phyloP scores from a whole-genome alignment of 2,888 invertebrate genomes.

The Conistra vaccinii region DNA sequence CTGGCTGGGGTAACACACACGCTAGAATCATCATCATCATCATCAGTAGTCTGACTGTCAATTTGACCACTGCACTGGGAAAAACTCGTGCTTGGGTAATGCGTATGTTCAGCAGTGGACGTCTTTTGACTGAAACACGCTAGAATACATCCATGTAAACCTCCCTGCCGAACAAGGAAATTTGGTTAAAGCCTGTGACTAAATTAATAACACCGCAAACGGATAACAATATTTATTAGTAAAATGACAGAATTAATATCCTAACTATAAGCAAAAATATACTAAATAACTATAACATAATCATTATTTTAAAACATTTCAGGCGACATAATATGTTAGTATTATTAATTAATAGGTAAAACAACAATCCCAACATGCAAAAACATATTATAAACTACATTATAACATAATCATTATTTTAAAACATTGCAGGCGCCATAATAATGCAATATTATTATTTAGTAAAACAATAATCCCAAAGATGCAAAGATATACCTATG shows the following conservation, averaged over 20 bases:
- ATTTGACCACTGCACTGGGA: too few relatives aligned
- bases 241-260: conserved; percentile 15
- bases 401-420: not conserved
- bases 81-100: too few relatives aligned
- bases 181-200: too few relatives aligned
- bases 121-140: too few relatives aligned
- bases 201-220: too few relatives aligned
- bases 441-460: not conserved
- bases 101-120: too few relatives aligned
- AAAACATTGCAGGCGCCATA: not conserved
- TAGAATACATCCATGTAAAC: too few relatives aligned
- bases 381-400: not conserved
- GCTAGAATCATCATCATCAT: too few relatives aligned
- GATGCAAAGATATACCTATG: not conserved
- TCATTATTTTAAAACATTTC: conserved; percentile 5
- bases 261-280: not conserved
- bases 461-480: not conserved
- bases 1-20: too few relatives aligned
- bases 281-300: conserved; percentile 3
- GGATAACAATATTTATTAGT: conserved; percentile 12
- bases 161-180: too few relatives aligned
- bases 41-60: too few relatives aligned
- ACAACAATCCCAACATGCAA: not conserved
- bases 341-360: conserved; percentile 3
- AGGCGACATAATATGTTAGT: not conserved